Evolutionary conservation across 2,888 invertebrate species (phyloP), one percentile per base, ranked within the genome.

Genomic region (Pterostichus madidus): DNA sequence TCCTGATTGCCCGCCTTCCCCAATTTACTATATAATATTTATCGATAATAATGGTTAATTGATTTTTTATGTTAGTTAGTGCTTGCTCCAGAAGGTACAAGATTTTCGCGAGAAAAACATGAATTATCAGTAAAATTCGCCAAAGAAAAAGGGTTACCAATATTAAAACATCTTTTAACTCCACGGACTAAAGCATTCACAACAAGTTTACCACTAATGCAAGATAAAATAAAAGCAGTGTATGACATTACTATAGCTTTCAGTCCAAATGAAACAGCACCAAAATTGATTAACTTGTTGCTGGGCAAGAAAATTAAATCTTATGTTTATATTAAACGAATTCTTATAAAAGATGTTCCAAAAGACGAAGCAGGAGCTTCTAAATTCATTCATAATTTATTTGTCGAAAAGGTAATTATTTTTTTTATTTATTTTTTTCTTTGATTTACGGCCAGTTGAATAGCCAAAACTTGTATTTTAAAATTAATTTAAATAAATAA

Each of bases 171-270:
- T 88, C 98, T 98, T 89, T 92, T 99, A 71, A 94, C 96, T 31
- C 98, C 99, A n/a, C 93, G 98, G 84, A 97, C 98, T n/a, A 96
- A 95, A 90, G 99, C 98, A 1, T 99, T 99, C 88, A 94, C 94
- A 0, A 95, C 96, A 78, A 97, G 97, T 89, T 91, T 98, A 86
- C 94, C 95, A 78, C 93, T 95, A 85, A 93, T 98, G 89, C 93
- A 95, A 87, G 95, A 93, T 73, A 96, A 95, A 89, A 94, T 96
- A 85, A 94, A 94, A 4, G 96, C 95, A 32, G 93, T 98, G 84
- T 97, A 97, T 88, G 96, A 98, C 88, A 94, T 96, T 86, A 94
- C 95, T 86, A 88, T 96, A 84, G 94, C 93, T 5, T 96, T 96
- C 86, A 93, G 92, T 84, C 92, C 92, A 79, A 91, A 93, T 84